phyloP scores from a whole-genome alignment of 1,140 invertebrate species.

The Brachionus manjavacas region DNA sequence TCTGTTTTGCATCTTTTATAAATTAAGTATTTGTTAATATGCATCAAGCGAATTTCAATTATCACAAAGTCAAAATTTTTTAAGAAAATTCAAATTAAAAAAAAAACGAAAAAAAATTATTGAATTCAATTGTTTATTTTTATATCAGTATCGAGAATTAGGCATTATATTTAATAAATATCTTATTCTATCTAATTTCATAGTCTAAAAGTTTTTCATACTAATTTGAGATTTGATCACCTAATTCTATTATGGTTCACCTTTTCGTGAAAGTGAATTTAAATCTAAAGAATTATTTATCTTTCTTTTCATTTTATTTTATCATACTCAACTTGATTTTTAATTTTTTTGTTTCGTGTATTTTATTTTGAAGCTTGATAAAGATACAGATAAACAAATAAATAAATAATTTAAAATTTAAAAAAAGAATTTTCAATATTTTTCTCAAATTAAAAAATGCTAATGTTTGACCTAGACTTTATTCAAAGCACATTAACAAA shows the following conservation, averaged over 20 bases:
- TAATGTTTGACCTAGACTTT: too few species aligned
- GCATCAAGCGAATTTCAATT: too few species aligned
- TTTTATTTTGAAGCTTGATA: background rate
- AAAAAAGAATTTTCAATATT: background rate
- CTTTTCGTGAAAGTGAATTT: background rate
- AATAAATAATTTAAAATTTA: background rate
- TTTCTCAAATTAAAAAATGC: background rate
- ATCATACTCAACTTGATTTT: background rate
- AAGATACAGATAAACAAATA: background rate
- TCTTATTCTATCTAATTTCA: background rate
- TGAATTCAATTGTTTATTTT: too few species aligned
- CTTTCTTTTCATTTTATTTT: background rate
- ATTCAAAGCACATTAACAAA: too few species aligned
- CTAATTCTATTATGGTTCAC: background rate
- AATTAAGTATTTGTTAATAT: too few species aligned
- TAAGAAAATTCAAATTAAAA: too few species aligned
- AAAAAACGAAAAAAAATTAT: too few species aligned
- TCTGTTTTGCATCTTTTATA: too few species aligned
- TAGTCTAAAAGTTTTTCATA: background rate
- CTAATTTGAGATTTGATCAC: background rate
- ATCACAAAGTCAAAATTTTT: too few species aligned
- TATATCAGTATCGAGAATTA: background rate
- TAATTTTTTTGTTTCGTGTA: background rate
- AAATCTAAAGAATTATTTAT: background rate
- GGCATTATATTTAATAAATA: background rate